phyloP scores from a whole-genome alignment of 2,888 invertebrate genomes.

The Erebia aethiops region DNA sequence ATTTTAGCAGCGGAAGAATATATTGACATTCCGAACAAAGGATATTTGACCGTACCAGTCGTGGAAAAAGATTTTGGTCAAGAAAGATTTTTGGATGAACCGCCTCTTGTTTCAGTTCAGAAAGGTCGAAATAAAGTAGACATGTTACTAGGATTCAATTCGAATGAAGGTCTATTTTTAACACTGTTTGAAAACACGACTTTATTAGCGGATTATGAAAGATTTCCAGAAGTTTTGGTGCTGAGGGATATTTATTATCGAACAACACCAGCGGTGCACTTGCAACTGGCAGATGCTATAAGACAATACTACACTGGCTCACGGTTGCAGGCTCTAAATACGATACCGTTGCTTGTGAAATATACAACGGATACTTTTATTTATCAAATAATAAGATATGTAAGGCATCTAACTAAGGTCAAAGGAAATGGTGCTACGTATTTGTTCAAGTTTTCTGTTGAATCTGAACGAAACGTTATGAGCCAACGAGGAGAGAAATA shows the following conservation, averaged over 20 bases:
- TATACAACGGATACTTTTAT: constrained; percentile 47
- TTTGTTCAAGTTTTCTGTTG: constrained; percentile 54
- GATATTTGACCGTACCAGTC: constrained; percentile 56
- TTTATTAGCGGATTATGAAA: constrained; percentile 43
- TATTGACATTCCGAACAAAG: constrained; percentile 48
- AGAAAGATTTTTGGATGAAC: constrained; percentile 52
- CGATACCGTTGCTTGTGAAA: constrained; percentile 45
- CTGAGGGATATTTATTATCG: constrained; percentile 51
- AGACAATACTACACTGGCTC: constrained; percentile 53
- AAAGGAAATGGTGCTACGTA: constrained; percentile 44
- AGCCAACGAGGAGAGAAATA: constrained; percentile 49
- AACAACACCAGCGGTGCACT: constrained; percentile 42
- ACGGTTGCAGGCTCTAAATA: constrained; percentile 42
- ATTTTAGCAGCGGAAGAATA: constrained; percentile 49
- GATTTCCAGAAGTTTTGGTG: constrained; percentile 52
- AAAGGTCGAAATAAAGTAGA: constrained; percentile 81
- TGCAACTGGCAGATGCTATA: constrained; percentile 52
- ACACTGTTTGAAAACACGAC: constrained; percentile 26
- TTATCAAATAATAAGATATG: constrained; percentile 47
- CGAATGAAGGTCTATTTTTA: constrained; percentile 81
- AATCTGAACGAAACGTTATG: constrained; percentile 55
- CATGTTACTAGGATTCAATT: constrained; percentile 87
- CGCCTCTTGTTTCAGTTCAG: constrained; percentile 49
- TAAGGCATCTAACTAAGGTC: constrained; percentile 41
- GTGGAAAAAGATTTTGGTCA: constrained; percentile 59